phyloP scores from a whole-genome alignment of 2,113 vertebrate genomes.

The Riparia riparia region DNA sequence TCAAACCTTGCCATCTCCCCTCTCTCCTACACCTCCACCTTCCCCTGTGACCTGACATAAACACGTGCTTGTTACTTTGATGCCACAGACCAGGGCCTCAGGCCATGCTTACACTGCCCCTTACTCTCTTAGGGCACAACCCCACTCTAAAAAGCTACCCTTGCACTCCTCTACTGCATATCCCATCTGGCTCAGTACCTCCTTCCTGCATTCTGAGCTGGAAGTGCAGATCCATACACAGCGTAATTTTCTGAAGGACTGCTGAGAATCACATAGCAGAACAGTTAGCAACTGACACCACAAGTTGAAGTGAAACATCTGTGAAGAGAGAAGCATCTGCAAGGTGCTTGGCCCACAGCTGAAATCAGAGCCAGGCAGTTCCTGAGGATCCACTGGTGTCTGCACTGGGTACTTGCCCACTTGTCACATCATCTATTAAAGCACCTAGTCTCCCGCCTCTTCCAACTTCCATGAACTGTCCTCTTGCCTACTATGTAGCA shows the following conservation, averaged over 20 bases:
- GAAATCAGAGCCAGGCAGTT: background rate
- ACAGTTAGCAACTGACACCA: background rate
- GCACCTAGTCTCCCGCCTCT: background rate
- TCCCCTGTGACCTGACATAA: background rate
- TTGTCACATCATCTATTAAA: background rate
- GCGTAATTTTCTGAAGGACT: background rate
- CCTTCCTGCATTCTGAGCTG: background rate
- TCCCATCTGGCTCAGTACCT: background rate
- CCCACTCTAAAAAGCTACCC: background rate
- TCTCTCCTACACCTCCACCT: background rate
- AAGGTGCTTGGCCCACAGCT: background rate
- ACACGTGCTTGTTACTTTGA: background rate
- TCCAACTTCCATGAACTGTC: background rate
- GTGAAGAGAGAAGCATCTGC: background rate
- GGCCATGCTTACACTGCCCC: background rate
- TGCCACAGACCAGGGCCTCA: background rate
- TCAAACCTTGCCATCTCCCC: background rate
- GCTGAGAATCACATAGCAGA: background rate
- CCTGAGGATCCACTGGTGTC: background rate
- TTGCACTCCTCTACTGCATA: background rate
- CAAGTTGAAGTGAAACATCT: background rate
- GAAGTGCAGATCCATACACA: background rate
- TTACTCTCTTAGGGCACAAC: accelerated
- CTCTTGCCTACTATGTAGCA: background rate
- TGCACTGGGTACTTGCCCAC: accelerated